Conservation (phyloP, 2,888 invertebrate genomes). For the Drosophila mimetica region DNA sequence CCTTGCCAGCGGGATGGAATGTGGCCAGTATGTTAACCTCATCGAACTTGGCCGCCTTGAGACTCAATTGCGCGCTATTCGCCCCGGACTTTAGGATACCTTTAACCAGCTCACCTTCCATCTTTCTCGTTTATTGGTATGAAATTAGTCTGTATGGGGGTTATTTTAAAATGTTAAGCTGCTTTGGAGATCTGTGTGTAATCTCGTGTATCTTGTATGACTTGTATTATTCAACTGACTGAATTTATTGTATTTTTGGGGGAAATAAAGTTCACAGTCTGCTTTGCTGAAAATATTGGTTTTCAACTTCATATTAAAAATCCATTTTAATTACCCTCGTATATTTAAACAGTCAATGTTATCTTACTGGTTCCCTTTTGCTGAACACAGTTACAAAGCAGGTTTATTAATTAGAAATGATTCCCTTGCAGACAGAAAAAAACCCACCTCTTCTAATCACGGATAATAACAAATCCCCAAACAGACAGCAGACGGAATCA, state of each 20-base stretch:
- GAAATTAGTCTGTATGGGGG: neutral
- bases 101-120: conserved; percentile 20
- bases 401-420: conserved; percentile 3
- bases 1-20: conserved; percentile 98
- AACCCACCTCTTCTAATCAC: neutral
- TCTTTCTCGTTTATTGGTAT: neutral
- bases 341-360: neutral
- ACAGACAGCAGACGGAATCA: conserved; percentile 3
- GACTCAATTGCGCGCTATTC: neutral
- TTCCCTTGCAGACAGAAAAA: neutral
- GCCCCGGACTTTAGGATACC: conserved; percentile 49
- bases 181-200: neutral
- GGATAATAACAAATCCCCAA: neutral
- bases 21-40: conserved; percentile 99
- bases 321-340: neutral
- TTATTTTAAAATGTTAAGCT: neutral
- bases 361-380: too few species aligned
- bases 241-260: neutral
- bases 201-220: neutral
- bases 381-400: neutral
- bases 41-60: conserved; percentile 91
- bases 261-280: neutral
- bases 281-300: neutral
- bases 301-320: too few species aligned
- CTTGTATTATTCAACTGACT: neutral